Base-by-base conservation (phyloP, 2,888 invertebrate genomes). In the Stenoptilia bipunctidactyla region DNA sequence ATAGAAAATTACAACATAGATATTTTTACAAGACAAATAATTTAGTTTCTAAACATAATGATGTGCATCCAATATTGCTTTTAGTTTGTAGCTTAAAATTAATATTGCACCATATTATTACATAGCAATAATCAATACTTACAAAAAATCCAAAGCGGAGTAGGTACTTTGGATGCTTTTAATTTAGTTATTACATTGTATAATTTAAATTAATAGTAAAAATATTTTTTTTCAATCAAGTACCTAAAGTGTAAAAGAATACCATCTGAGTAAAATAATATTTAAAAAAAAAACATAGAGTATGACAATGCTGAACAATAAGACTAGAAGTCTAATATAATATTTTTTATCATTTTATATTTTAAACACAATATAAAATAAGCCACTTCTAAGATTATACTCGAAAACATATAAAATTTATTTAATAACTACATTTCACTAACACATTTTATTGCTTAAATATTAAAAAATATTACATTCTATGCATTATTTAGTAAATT, bases 11-110 rank as follows among this genome's bases (percentile, higher is more conserved):
- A 25, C 25, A 25, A 6, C 5, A 6, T 25, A 25, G 39, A n/a
- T 37, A 37, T 42, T 45, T 38, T 37, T 34, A 43, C 40, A 45
- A 43, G 48, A 25, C 25, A n/a, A n/a, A n/a, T n/a, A n/a, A n/a
- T n/a, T n/a, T n/a, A n/a, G n/a, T n/a, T n/a, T n/a, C n/a, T 48
- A 46, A 47, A 45, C 4, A 61, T 66, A 68, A 55, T 73, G 75
- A 76, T 76, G 74, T 77, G 75, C 75, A n/a, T 52, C 49, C 44
- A 52, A 55, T 77, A 77, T 79, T 77, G 79, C 77, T 79, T 76
- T 50, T 55, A 46, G 57, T 56, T 67, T 65, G 58, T 48, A 50
- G n/a, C 58, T 66, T 50, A 73, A 76, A n/a, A 68, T 66, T 72
- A 75, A 70, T 76, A 76, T 76, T 76, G 76, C 76, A 76, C 74